A percentile compares a stretch with the other conserved stretches of the same genome.
phyloP scores from a whole-genome alignment of 2,113 vertebrate species.

The Trogon melanurus region DNA sequence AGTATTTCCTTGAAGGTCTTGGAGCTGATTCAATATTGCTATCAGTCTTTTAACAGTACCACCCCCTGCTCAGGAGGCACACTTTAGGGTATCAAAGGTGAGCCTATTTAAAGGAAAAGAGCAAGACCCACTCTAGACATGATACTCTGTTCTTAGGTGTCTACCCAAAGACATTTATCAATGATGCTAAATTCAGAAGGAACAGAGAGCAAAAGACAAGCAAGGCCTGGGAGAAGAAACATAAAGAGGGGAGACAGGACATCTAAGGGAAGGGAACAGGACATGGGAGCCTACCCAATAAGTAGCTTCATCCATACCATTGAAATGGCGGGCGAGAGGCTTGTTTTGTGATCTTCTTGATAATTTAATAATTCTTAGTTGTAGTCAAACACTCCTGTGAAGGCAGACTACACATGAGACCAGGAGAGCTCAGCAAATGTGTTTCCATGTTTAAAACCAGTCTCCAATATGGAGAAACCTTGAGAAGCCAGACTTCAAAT shows the following conservation, averaged over 20 bases:
- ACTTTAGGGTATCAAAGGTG: neutral
- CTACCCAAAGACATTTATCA: neutral
- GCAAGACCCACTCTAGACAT: neutral
- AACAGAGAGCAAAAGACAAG: neutral
- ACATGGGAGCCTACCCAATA: neutral
- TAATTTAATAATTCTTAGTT: neutral
- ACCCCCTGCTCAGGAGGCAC: neutral
- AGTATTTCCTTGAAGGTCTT: neutral
- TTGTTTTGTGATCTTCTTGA: neutral
- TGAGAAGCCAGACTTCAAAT: neutral
- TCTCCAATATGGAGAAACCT: neutral
- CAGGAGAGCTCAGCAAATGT: neutral
- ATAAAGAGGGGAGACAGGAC: neutral
- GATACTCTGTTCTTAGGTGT: neutral
- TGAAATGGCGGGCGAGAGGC: neutral
- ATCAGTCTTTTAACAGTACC: neutral
- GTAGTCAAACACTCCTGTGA: neutral
- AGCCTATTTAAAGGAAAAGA: neutral
- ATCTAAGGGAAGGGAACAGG: neutral
- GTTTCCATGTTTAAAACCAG: neutral
- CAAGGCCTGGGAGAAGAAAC: neutral
- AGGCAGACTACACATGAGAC: neutral
- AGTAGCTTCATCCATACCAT: neutral
- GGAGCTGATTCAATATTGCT: neutral
- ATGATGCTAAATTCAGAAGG: neutral